Evolutionary conservation across 2,888 invertebrate genomes (phyloP).

Genomic region (Habrosyne pyritoides): DNA sequence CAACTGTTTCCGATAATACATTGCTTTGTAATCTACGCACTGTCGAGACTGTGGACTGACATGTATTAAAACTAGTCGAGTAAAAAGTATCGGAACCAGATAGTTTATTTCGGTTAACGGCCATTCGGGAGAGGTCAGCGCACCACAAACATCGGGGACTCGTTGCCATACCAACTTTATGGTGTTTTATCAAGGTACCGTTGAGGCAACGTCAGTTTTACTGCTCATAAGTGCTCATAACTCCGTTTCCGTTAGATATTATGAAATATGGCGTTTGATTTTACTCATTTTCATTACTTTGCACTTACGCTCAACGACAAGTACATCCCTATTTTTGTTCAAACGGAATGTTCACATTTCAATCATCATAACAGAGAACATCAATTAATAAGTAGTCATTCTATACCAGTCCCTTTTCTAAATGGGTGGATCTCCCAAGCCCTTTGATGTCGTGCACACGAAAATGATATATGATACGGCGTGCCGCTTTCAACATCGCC

Average conservation of each 20-base stretch:
- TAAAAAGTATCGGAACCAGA: constrained; percentile 48
- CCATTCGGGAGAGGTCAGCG: constrained; percentile 61
- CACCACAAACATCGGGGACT: constrained; percentile 56
- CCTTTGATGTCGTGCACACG: constrained; percentile 56
- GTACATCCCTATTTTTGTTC: constrained; percentile 36
- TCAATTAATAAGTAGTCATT: constrained; percentile 57
- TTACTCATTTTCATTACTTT: background rate
- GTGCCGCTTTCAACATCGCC: constrained; percentile 36
- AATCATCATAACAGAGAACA: constrained; percentile 53
- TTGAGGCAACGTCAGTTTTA: constrained; percentile 59
- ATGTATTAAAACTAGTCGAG: constrained; percentile 32
- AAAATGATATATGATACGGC: constrained; percentile 52
- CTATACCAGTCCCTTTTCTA: constrained; percentile 37
- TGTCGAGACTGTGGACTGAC: constrained; percentile 17
- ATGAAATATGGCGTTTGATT: constrained; percentile 12
- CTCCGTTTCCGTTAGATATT: constrained; percentile 39
- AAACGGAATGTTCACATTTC: constrained; percentile 59
- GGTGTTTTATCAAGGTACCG: constrained; percentile 70
- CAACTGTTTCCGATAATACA: constrained; percentile 39
- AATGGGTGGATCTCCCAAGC: constrained; percentile 39
- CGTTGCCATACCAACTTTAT: constrained; percentile 59
- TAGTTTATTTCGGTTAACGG: constrained; percentile 60
- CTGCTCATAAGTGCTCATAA: constrained; percentile 33
- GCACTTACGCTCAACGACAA: background rate
- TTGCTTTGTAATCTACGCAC: constrained; percentile 24